These are phyloP conservation scores for Biston betularia DNA, from an alignment of 2,888 invertebrate species.

Conservation along the genomic window DNA sequence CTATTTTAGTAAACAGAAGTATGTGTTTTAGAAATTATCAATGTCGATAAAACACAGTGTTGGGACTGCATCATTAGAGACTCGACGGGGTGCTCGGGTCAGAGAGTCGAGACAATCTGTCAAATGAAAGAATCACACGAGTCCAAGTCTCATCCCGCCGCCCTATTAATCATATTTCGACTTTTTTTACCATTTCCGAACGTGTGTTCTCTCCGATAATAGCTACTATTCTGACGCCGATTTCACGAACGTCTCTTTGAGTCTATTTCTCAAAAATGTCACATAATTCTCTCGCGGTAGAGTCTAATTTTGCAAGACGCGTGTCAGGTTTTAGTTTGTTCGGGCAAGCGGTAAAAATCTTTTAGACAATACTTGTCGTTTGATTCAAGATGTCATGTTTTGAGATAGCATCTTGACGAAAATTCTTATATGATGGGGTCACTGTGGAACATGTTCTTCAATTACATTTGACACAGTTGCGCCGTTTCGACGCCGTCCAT, in stretches of 20 bases:
- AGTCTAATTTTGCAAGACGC: conserved; percentile 42
- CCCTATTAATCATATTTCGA: conserved; percentile 85
- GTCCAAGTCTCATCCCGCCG: conserved; percentile 70
- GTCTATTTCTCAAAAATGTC: conserved; percentile 35
- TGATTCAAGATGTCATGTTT: conserved; percentile 82
- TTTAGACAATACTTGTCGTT: conserved; percentile 81
- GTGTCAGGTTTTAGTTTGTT: conserved; percentile 47
- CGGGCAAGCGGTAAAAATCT: conserved; percentile 62
- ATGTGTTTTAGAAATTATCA: conserved; percentile 50
- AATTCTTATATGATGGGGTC: conserved; percentile 80
- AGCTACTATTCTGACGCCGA: conserved; percentile 76
- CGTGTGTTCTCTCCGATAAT: conserved; percentile 81
- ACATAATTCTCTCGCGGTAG: conserved; percentile 38
- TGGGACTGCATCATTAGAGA: conserved; percentile 75
- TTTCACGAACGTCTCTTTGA: conserved; percentile 53
- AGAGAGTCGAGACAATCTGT: conserved; percentile 85
- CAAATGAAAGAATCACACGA: conserved; percentile 84
- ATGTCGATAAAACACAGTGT: conserved; percentile 61
- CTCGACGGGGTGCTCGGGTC: conserved; percentile 82
- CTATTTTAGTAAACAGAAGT: neutral
- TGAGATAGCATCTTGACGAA: conserved; percentile 79
- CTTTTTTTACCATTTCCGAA: conserved; percentile 81
- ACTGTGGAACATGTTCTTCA: conserved; percentile 76
- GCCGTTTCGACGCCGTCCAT: conserved; percentile 50
- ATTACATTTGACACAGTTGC: conserved; percentile 79